Conservation (phyloP, 2,888 invertebrate species). For the Sphaeridia pumilis region DNA sequence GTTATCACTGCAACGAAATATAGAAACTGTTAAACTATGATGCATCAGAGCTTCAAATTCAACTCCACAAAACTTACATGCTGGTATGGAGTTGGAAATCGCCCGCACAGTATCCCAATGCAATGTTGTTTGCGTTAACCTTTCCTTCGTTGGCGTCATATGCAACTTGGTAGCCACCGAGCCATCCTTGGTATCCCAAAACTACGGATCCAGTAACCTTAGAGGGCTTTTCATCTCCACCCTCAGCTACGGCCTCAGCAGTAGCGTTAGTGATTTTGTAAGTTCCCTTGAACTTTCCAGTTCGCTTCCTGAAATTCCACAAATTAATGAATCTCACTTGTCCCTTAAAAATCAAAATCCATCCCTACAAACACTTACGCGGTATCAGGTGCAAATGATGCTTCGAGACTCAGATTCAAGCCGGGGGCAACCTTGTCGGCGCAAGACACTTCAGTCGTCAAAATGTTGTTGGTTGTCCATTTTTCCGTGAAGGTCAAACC, state of each 20-base stretch:
- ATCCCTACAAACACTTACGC: too few species aligned
- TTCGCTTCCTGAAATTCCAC: slow-evolving; percentile 74
- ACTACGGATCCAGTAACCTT: slow-evolving; percentile 75
- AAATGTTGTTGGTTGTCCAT: slow-evolving; percentile 96
- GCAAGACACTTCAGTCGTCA: slow-evolving; percentile 79
- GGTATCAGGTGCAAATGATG: slow-evolving; percentile 88
- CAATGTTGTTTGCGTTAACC: slow-evolving; percentile 85
- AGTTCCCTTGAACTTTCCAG: slow-evolving; percentile 75
- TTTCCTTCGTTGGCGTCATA: slow-evolving; percentile 86
- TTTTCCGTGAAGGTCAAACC: slow-evolving; percentile 90
- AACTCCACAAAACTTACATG: too few species aligned
- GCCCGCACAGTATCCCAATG: slow-evolving; percentile 76
- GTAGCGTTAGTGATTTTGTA: slow-evolving; percentile 74
- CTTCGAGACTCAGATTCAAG: slow-evolving; percentile 79
- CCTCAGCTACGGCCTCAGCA: slow-evolving; percentile 70
- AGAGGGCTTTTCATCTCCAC: slow-evolving; percentile 56
- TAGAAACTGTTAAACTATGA: too few species aligned
- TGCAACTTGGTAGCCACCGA: slow-evolving; percentile 73
- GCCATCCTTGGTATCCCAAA: slow-evolving; percentile 73
- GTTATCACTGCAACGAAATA: too few species aligned
- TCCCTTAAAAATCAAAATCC: too few species aligned
- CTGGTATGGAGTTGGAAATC: slow-evolving; percentile 91
- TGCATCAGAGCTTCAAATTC: too few species aligned
- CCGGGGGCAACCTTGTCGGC: slow-evolving; percentile 85
- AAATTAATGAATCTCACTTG: too few species aligned